These are phyloP conservation scores for Elmis aenea DNA, from an alignment of 2,888 invertebrate species.

Conservation along the genomic window DNA sequence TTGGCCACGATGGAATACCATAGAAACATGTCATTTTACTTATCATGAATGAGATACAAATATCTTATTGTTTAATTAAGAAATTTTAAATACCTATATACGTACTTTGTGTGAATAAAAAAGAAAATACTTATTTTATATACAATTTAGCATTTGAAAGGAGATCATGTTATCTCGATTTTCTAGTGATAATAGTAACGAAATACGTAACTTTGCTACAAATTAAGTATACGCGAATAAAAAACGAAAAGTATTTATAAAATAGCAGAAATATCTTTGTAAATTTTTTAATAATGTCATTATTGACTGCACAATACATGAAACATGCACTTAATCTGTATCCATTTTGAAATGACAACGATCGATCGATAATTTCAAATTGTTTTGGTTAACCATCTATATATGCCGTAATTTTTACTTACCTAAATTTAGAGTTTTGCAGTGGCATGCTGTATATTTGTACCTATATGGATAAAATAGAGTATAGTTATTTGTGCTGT, in stretches of 20 bases:
- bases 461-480: conserved; percentile 50
- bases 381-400: conserved; percentile 31
- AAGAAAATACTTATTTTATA: no score
- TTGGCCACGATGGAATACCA: no score
- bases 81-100: conserved; percentile 19
- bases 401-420: conserved; percentile 35
- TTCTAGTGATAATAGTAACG: conserved; percentile 32
- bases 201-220: conserved; percentile 46
- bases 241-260: conserved; percentile 36
- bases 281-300: no score
- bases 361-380: conserved; percentile 1
- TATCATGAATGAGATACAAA: no score
- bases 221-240: conserved; percentile 44
- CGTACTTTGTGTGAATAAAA: no score
- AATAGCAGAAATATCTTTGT: conserved; percentile 27
- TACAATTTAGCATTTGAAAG: conserved; percentile 14
- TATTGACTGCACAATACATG: no score
- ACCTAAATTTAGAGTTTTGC: conserved; percentile 40
- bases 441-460: conserved; percentile 48
- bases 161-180: conserved; percentile 16
- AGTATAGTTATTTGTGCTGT: conserved; percentile 50
- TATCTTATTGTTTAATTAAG: no score
- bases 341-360: no score
- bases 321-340: no score
- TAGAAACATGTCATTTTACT: no score